Base-by-base conservation (phyloP, 64 coral and sea anemone species). In the Montipora efflorescens region DNA sequence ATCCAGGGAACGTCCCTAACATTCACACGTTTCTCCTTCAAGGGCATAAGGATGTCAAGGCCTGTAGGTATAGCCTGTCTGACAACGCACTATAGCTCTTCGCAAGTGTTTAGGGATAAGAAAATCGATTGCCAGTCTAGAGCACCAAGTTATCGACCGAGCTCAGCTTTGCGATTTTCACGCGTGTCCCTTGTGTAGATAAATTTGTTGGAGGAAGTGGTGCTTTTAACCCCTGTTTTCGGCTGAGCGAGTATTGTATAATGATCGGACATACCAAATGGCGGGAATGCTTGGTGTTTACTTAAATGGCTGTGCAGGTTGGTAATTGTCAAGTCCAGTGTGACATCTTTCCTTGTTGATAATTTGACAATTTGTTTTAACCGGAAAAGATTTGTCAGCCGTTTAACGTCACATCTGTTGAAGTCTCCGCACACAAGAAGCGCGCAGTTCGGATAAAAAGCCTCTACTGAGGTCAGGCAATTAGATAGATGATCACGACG, bases 281-380 rank as follows among this genome's bases (percentile, higher is more conserved):
- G 76, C 36, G 3, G 76, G 76, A 78, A 74, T 43, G 71, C 28
- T 74, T 74, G 71, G 71, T 0, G 71, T 74, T 55, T 55, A 74
- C 71, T 74, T 9, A 48, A 87, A 70, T 87, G 36, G 19, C 15
- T 67, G 9, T 71, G 64, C 61, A 87, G 45, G 67, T 72, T 87
- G 23, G 84, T 68, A 19, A 87, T 36, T n/a, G 74, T 87, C 18
- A 87, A 67, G 64, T 87, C 84, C 15, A 87, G 84, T 36, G n/a
- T 87, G 28, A 67, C 84, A 47, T 87, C 19, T 47, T 70, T 44
- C 8, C 83, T 21, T 11, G 83, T 87, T 28, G 83, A 28, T 16
- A 70, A 25, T 71, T 87, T 87, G n/a, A 73, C 83, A 14, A 87
- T 73, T 47, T 87, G 83, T 46, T 73, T 87, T 57, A 87, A 10